Base-by-base conservation (phyloP, 2,113 vertebrate species). In the Zapus hudsonius region DNA sequence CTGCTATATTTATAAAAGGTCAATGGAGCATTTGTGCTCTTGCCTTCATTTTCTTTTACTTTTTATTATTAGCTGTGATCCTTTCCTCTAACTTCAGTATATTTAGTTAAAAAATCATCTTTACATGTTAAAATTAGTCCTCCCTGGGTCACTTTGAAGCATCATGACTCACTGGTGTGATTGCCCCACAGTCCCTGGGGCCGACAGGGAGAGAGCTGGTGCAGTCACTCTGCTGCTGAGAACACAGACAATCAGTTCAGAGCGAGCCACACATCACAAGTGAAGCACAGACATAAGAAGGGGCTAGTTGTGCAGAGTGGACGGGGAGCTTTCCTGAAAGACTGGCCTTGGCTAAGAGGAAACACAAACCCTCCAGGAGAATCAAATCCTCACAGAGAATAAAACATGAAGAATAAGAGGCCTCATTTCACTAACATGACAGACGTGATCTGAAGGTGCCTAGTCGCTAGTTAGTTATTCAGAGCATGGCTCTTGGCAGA, bases 111-210 rank as follows among this genome's bases (percentile, higher is more conserved):
- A 89, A 92, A 44, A 73, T 73, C 80, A 61, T 66, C 86, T 86
- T 91, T 67, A 61, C 36, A 29, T 91, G 92, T 94, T 90, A 93
- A 87, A 96, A 93, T 73, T 84, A 85, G 79, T 91, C 19, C 64
- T 20, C 33, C 66, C 44, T 40, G 80, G 55, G 75, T 94, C 83
- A 83, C 84, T 90, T 88, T 73, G 36, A 92, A 33, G 36, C 61
- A 73, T 84, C 75, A 40, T 88, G 82, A 42, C 16, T 81, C 72
- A 73, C 70, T 72, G 87, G 70, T 74, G 29, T 38, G 67, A 92
- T 85, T 93, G 38, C 40, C 83, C 27, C 57, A 1, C 19, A 25
- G 74, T 29, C 61, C 74, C n/a, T 9, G 63, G 74, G 89, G 82
- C 74, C 33, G 67, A 63, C 36, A 44, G 66, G 36, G 84, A 61